Conservation (phyloP, 2,113 vertebrate species). For the Tragelaphus scriptus region DNA sequence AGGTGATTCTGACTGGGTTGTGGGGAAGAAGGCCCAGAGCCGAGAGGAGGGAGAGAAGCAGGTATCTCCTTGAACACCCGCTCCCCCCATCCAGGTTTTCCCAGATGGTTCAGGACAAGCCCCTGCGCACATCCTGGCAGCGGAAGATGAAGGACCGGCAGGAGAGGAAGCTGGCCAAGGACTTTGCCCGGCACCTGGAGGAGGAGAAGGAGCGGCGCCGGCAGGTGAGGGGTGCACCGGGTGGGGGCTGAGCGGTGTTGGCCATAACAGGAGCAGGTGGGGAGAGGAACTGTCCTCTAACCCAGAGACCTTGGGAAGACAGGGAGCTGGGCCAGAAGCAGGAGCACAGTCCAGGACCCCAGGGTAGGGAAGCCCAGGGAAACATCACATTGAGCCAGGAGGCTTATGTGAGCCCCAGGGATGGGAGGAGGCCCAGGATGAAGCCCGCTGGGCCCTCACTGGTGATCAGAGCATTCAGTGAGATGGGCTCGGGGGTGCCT, state of each 20-base stretch:
- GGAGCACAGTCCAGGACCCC: fast-evolving
- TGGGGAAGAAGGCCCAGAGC: not conserved
- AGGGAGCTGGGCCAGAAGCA: not conserved
- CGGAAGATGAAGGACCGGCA: slow-evolving; percentile 89
- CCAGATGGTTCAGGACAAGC: slow-evolving; percentile 88
- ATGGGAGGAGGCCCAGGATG: not conserved
- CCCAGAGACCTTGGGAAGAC: not conserved
- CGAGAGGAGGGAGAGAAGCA: not conserved
- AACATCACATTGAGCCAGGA: not conserved
- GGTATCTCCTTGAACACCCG: fast-evolving
- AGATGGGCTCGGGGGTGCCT: fast-evolving
- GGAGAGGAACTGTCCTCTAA: not conserved
- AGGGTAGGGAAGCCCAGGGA: not conserved
- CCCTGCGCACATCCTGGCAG: slow-evolving; percentile 88
- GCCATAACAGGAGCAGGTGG: not conserved
- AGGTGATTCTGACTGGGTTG: not conserved
- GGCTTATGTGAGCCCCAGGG: not conserved
- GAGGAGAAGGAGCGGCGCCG: slow-evolving; percentile 83
- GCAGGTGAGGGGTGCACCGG: slow-evolving; percentile 75
- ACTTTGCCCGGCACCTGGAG: slow-evolving; percentile 84
- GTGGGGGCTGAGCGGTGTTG: not conserved
- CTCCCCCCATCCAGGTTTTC: slow-evolving; percentile 84
- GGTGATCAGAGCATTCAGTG: not conserved
- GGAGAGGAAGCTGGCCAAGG: slow-evolving; percentile 84
- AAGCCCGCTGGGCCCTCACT: not conserved